Evolutionary conservation across 1,140 invertebrate species (phyloP).

Genomic region (Himalopsyche phryganea): DNA sequence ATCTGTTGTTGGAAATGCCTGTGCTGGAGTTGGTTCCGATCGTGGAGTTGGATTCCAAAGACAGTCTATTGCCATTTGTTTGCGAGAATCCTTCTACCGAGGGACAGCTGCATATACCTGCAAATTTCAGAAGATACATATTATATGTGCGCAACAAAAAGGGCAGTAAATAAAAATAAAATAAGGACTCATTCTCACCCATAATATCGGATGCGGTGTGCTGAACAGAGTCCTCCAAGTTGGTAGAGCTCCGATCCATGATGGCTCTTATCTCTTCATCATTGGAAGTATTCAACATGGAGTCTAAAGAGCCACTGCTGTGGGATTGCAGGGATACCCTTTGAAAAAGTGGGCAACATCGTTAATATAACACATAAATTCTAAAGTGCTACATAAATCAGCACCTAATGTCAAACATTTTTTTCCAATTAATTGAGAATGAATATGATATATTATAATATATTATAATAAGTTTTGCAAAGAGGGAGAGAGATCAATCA

Average conservation of each 20-base stretch:
- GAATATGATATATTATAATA: too few species aligned
- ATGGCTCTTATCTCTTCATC: conserved; percentile 69
- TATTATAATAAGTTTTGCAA: too few species aligned
- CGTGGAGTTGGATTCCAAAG: conserved; percentile 29
- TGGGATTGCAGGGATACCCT: conserved; percentile 58
- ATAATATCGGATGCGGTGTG: conserved; percentile 42
- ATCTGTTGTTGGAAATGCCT: conserved; percentile 3
- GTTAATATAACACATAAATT: too few species aligned
- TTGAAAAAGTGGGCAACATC: conserved; percentile 3
- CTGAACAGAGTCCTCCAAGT: conserved; percentile 45
- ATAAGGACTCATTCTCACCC: conserved; percentile 36
- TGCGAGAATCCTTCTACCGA: conserved; percentile 17
- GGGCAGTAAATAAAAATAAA: not conserved
- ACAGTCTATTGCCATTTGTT: conserved; percentile 24
- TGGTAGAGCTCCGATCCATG: conserved; percentile 53
- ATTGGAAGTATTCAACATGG: conserved; percentile 75
- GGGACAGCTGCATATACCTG: conserved; percentile 22
- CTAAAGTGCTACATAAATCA: too few species aligned
- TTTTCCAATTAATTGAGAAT: too few species aligned
- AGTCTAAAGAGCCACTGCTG: conserved; percentile 78
- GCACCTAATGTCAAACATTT: too few species aligned
- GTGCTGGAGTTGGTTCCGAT: conserved; percentile 14
- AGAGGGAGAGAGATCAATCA: too few species aligned
- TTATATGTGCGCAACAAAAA: not conserved
- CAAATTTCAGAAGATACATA: not conserved